A percentile compares a stretch with the other conserved stretches of the same genome.
phyloP scores from a whole-genome alignment of 2,797 vertebrate species.

The Euthynnus affinis region DNA sequence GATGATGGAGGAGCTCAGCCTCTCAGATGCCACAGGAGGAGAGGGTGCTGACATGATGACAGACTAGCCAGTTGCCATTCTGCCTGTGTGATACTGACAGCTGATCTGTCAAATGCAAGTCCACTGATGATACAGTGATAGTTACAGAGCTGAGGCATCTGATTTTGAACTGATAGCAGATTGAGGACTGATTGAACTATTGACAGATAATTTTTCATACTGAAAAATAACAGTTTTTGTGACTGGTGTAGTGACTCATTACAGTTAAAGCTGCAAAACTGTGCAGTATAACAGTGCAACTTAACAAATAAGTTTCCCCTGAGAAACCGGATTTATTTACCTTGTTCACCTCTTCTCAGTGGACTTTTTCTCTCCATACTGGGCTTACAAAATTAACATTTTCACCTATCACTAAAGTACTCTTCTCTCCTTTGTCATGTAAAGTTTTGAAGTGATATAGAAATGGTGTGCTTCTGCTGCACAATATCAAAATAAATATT shows the following conservation, averaged over 20 bases:
- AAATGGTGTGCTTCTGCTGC: conserved; percentile 14
- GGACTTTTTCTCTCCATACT: not conserved
- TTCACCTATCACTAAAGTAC: not conserved
- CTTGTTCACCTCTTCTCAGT: not conserved
- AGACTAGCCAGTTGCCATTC: conserved; percentile 53
- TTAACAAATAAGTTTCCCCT: not conserved
- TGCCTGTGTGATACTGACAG: not conserved
- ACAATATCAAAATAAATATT: conserved; percentile 59
- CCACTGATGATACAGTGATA: not conserved
- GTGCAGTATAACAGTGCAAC: not conserved
- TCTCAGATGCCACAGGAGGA: conserved; percentile 93
- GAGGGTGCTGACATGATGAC: conserved; percentile 96
- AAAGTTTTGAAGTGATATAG: conserved; percentile 22
- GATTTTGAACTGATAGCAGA: conserved; percentile 12
- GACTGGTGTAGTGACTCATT: conserved; percentile 2
- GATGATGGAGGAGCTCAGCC: conserved; percentile 97
- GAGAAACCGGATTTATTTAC: conserved; percentile 16
- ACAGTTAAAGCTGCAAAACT: conserved; percentile 15
- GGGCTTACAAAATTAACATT: not conserved
- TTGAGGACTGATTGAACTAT: conserved; percentile 19
- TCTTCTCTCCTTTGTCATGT: conserved; percentile 1
- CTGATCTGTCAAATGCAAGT: conserved; percentile 23
- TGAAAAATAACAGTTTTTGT: not conserved
- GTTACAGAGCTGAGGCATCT: not conserved
- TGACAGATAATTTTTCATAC: not conserved